Percentiles rank a stretch among this genome's conserved stretches.
phyloP scores from a whole-genome alignment of 1,140 invertebrate genomes.

The Zaprionus vittiger region DNA sequence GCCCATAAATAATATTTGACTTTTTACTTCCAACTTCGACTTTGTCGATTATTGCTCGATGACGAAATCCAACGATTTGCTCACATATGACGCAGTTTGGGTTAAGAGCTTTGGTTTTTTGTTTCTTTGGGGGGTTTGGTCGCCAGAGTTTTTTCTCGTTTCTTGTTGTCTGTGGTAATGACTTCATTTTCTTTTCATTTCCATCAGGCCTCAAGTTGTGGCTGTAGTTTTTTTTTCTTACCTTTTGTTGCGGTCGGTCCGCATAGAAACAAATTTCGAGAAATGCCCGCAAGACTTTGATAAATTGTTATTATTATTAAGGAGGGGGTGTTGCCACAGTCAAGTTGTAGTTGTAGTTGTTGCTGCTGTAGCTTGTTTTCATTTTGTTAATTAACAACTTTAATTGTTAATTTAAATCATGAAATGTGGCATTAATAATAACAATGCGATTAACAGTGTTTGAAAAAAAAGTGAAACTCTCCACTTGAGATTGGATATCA shows the following conservation, averaged over 20 bases:
- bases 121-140: conserved; percentile 18
- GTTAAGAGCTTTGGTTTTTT: conserved; percentile 6
- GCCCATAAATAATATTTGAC: conserved; percentile 46
- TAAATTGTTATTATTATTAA: conserved; percentile 51
- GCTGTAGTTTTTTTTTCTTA: conserved; percentile 10
- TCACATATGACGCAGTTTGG: conserved; percentile 32
- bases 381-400: conserved; percentile 75
- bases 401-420: conserved; percentile 78
- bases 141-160: conserved; percentile 1
- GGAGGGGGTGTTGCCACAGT: conserved; percentile 23
- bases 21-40: conserved; percentile 15
- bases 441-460: conserved; percentile 30
- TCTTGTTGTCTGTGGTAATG: conserved; percentile 68
- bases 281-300: conserved; percentile 46
- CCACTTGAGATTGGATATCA: conserved; percentile 49
- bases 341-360: neutral
- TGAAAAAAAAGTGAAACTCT: conserved; percentile 73
- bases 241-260: conserved; percentile 37
- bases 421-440: conserved; percentile 25
- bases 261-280: conserved; percentile 49
- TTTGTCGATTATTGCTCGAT: conserved; percentile 18
- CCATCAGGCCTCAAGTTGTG: conserved; percentile 37
- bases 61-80: conserved; percentile 45
- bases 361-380: conserved; percentile 38
- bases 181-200: conserved; percentile 56